Conservation (phyloP, 2,113 vertebrate genomes). For the Rallus limicola region DNA sequence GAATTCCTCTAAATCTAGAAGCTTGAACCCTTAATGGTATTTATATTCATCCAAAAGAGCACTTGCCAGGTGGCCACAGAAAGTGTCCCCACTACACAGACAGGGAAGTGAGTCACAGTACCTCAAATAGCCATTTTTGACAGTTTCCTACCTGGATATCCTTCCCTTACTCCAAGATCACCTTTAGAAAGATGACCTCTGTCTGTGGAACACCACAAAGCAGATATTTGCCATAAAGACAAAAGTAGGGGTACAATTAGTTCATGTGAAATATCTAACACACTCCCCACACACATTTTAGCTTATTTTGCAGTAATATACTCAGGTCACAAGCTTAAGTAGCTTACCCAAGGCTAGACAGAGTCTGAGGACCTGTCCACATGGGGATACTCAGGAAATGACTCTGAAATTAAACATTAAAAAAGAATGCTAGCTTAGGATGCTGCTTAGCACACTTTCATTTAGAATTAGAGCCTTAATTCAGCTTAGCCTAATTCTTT, state of each 20-base stretch:
- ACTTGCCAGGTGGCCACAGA: not conserved
- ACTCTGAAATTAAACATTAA: slow-evolving; percentile 62
- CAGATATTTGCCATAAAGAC: not conserved
- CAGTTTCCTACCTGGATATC: not conserved
- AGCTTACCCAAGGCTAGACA: slow-evolving; percentile 42
- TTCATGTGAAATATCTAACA: not conserved
- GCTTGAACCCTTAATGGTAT: not conserved
- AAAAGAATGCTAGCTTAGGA: too few relatives aligned
- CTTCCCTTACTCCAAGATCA: not conserved
- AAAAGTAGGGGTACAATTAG: not conserved
- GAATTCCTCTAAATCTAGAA: not conserved
- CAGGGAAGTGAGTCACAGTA: not conserved
- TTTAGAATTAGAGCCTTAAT: slow-evolving; percentile 69
- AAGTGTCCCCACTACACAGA: not conserved
- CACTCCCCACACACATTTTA: not conserved
- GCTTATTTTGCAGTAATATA: not conserved
- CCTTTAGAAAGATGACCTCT: not conserved
- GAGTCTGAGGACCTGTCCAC: slow-evolving; percentile 19
- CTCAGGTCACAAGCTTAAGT: slow-evolving; percentile 47
- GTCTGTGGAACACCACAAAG: not conserved
- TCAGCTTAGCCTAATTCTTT: slow-evolving; percentile 71
- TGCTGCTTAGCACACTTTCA: too few relatives aligned
- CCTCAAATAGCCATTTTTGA: not conserved
- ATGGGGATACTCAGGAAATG: slow-evolving; percentile 45
- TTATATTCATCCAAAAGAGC: not conserved